A percentile compares a stretch with the other conserved stretches of the same genome.
These are phyloP conservation scores for Apis florea DNA, from an alignment of 1,140 invertebrate species.

Conservation along the genomic window DNA sequence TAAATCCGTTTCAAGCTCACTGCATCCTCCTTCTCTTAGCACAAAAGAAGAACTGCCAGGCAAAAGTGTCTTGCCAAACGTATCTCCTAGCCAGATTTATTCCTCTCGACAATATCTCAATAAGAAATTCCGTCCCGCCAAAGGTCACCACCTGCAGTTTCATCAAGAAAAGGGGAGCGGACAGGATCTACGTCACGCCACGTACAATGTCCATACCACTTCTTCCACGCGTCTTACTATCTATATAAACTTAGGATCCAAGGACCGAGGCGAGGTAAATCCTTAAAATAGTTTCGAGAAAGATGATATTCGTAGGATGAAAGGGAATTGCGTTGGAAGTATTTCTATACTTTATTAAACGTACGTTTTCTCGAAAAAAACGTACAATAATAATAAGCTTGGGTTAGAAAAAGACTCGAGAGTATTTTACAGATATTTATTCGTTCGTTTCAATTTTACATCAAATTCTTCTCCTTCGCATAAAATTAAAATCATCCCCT, in stretches of 20 bases:
- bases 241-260: too few relatives aligned
- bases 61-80: background rate
- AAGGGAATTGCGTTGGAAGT: background rate
- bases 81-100: slow-evolving; percentile 1
- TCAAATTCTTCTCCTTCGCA: too few relatives aligned
- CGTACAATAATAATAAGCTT: too few relatives aligned
- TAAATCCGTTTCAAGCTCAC: too few relatives aligned
- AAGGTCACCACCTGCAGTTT: background rate
- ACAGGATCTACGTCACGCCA: background rate
- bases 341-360: too few relatives aligned
- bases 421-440: too few relatives aligned
- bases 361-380: too few relatives aligned
- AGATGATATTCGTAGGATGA: background rate
- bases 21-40: background rate
- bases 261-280: background rate
- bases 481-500: too few relatives aligned
- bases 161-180: background rate
- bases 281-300: background rate
- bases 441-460: too few relatives aligned
- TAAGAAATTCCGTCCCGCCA: background rate
- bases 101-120: slow-evolving; percentile 8
- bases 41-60: background rate
- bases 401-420: too few relatives aligned
- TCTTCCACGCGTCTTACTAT: background rate
- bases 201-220: background rate